These are phyloP conservation scores for Alloscopus bannaensis DNA, from an alignment of 2,888 invertebrate genomes.

Conservation along the genomic window DNA sequence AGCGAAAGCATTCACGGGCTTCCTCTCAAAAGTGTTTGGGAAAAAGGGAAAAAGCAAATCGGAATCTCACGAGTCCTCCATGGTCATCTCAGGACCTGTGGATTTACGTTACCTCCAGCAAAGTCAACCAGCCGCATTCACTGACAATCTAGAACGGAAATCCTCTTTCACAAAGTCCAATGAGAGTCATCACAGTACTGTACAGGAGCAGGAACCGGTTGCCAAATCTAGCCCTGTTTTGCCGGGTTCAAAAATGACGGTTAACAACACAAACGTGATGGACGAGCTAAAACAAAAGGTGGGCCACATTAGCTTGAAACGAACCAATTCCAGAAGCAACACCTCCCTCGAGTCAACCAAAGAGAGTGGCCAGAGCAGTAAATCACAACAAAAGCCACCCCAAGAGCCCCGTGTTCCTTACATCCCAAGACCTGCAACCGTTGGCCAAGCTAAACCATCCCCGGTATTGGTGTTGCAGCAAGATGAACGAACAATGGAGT, in stretches of 20 bases:
- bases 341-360: constrained; percentile 20
- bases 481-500: constrained; percentile 12
- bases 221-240: constrained; percentile 27
- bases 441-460: neutral
- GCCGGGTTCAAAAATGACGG: constrained; percentile 55
- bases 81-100: constrained; percentile 70
- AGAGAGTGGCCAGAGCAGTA: neutral
- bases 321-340: constrained; percentile 38
- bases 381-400: constrained; percentile 17
- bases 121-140: constrained; percentile 17
- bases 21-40: constrained; percentile 71
- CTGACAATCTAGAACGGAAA: constrained; percentile 10
- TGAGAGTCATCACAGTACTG: too few species aligned
- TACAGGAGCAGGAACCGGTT: neutral
- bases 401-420: constrained; percentile 43
- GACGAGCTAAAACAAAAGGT: constrained; percentile 70
- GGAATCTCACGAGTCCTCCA: constrained; percentile 38
- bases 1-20: constrained; percentile 63
- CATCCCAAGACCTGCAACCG: constrained; percentile 26
- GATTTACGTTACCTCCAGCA: constrained; percentile 55
- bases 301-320: constrained; percentile 51
- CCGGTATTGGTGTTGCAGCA: constrained; percentile 41
- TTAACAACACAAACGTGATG: constrained; percentile 61
- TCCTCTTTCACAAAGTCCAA: constrained; percentile 10
- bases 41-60: constrained; percentile 64